Evolutionary conservation across 2,113 vertebrate species (phyloP).

Genomic region (Guaruba guarouba): DNA sequence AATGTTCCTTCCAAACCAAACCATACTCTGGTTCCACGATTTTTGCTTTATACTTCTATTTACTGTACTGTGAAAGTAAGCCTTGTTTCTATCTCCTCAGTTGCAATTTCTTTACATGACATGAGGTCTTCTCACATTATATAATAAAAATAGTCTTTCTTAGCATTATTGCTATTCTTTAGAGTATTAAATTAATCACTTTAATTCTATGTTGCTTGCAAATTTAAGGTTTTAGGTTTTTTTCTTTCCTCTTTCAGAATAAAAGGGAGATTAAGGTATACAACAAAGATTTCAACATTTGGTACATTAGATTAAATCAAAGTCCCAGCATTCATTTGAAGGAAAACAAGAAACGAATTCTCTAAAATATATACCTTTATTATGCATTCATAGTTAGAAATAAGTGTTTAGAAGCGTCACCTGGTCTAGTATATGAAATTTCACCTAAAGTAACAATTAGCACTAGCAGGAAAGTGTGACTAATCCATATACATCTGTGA

Average conservation of each 20-base stretch:
- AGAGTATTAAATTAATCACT: not conserved
- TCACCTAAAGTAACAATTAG: not conserved
- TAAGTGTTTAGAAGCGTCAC: not conserved
- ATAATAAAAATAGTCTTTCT: not conserved
- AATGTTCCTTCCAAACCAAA: not conserved
- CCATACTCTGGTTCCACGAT: not conserved
- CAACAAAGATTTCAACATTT: not conserved
- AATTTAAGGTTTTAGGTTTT: not conserved
- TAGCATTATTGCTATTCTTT: not conserved
- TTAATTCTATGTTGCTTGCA: not conserved
- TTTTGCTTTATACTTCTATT: not conserved
- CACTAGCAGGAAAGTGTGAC: not conserved
- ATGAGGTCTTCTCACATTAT: not conserved
- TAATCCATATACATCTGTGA: not conserved
- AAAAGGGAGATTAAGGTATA: not conserved
- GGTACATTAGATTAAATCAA: not conserved
- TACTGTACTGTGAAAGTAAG: not conserved
- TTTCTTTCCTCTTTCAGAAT: not conserved
- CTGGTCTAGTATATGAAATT: rapidly evolving
- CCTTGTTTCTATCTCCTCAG: not conserved
- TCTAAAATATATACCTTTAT: not conserved
- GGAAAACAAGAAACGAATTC: not conserved
- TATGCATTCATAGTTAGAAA: not conserved
- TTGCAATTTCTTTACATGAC: not conserved
- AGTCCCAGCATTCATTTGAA: not conserved